These are phyloP conservation scores for Netta rufina DNA, from an alignment of 2,797 vertebrate genomes.

Conservation along the genomic window DNA sequence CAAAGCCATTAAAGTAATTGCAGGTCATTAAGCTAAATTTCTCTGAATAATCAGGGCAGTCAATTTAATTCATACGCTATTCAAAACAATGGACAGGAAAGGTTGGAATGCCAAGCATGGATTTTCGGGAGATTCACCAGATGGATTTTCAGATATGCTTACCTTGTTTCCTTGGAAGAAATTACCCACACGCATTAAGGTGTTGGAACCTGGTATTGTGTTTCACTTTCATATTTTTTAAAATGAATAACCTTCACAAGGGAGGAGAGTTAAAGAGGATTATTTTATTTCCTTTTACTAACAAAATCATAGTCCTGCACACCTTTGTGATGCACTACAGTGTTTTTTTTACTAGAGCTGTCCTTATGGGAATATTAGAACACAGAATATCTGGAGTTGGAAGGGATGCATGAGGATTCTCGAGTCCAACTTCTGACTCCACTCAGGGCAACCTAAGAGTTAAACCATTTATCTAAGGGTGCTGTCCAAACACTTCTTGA, in stretches of 20 bases:
- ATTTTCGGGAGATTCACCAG: neutral
- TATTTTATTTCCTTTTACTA: neutral
- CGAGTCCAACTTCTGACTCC: neutral
- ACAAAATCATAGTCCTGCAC: neutral
- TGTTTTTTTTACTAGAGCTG: neutral
- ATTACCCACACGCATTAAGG: neutral
- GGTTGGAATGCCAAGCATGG: neutral
- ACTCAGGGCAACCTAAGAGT: no score
- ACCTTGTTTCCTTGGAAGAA: neutral
- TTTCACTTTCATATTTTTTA: neutral
- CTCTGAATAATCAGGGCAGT: conserved; percentile 73
- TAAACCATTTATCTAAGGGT: no score
- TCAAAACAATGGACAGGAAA: conserved; percentile 48
- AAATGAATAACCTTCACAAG: neutral
- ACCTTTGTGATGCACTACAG: neutral
- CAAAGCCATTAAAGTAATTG: conserved; percentile 79
- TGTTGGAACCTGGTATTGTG: neutral
- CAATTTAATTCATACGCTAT: conserved; percentile 71
- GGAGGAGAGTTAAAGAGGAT: neutral
- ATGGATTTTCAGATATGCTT: neutral
- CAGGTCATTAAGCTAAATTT: conserved; percentile 77
- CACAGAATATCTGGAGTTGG: neutral
- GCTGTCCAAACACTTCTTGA: no score
- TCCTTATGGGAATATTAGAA: neutral
- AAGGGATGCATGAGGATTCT: neutral